Percentiles rank a stretch among this genome's conserved stretches.
Evolutionary conservation across 2,797 vertebrate species (phyloP).

Genomic region (Lagocephalus sceleratus): DNA sequence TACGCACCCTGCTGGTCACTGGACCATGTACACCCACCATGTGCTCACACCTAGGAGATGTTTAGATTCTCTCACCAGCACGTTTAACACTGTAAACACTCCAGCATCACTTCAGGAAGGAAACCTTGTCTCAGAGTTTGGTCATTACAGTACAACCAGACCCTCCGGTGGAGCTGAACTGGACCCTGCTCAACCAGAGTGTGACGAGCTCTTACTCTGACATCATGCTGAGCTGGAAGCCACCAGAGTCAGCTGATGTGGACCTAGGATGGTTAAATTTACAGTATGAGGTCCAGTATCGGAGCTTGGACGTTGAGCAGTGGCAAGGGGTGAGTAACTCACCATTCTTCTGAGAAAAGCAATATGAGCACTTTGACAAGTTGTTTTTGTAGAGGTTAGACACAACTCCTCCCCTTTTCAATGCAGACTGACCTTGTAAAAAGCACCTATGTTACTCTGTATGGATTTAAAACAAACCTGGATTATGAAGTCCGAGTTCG

Average conservation of each 20-base stretch:
- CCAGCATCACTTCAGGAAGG: background rate
- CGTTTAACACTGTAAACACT: too few species aligned
- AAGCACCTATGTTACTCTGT: constrained; percentile 78
- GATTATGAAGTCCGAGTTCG: constrained; percentile 86
- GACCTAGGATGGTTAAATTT: constrained; percentile 85
- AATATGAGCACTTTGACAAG: background rate
- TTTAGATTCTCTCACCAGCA: too few species aligned
- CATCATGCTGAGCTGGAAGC: constrained; percentile 84
- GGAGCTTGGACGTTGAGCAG: constrained; percentile 42
- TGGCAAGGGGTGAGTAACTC: constrained; percentile 66
- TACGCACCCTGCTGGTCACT: too few species aligned
- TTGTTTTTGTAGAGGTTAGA: background rate
- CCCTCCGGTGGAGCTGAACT: constrained; percentile 85
- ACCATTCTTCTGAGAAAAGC: background rate
- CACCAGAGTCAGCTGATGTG: constrained; percentile 83
- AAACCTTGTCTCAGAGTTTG: background rate
- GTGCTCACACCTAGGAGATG: too few species aligned
- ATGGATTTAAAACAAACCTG: constrained; percentile 79
- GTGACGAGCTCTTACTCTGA: constrained; percentile 76
- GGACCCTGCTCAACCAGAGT: constrained; percentile 84
- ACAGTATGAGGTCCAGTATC: constrained; percentile 87
- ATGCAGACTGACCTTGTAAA: constrained; percentile 74
- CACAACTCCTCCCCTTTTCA: constrained; percentile 33
- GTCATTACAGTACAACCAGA: constrained; percentile 84
- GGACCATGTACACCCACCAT: too few species aligned